Conservation (phyloP, 2,113 vertebrate species). For the Fulica atra region DNA sequence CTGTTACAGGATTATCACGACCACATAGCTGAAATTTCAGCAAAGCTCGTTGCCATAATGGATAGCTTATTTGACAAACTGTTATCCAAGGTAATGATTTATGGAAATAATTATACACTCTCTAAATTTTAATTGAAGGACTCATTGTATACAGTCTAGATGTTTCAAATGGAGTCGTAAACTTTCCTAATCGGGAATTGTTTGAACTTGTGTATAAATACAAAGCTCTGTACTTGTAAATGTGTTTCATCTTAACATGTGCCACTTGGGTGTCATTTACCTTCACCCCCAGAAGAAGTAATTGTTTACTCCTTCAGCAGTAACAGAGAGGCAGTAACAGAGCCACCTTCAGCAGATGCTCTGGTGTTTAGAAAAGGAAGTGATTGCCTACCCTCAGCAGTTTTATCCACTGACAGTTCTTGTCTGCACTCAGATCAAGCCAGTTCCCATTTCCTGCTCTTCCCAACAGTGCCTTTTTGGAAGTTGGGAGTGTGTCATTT, state of each 20-base stretch:
- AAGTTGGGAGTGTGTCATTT: neutral
- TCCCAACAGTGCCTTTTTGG: fast-evolving
- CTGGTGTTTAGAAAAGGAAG: neutral
- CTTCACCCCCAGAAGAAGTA: neutral
- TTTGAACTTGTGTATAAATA: neutral
- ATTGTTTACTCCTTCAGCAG: neutral
- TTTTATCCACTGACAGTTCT: neutral
- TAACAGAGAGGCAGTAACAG: neutral
- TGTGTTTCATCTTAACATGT: neutral
- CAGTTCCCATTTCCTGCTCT: neutral
- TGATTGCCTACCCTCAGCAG: neutral
- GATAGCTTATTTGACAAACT: constrained; percentile 95
- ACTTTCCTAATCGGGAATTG: neutral
- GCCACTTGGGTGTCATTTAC: neutral
- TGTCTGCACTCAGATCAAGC: neutral
- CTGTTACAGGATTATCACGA: constrained; percentile 93
- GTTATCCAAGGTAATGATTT: constrained; percentile 88
- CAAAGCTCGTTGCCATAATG: constrained; percentile 98
- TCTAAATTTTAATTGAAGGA: neutral
- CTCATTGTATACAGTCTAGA: neutral
- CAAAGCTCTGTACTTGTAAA: neutral
- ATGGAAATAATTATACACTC: constrained; percentile 11
- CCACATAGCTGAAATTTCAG: constrained; percentile 94
- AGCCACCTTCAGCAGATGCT: neutral
- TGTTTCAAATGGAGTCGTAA: neutral